phyloP scores from a whole-genome alignment of 2,797 vertebrate genomes.

The Rousettus madagascariensis region DNA sequence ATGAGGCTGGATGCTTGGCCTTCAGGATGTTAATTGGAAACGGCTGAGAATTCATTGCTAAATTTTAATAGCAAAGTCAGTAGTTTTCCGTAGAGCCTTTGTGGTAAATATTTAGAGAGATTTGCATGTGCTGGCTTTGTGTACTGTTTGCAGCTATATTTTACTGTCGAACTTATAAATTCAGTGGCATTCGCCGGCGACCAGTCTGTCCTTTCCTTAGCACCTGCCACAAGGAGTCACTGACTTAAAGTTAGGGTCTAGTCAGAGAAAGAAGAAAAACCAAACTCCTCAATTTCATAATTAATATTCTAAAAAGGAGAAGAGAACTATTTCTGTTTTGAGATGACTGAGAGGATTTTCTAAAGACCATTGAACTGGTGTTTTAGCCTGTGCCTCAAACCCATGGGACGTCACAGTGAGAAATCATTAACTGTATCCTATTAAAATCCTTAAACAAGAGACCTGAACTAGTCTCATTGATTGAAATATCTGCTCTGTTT shows the following conservation, averaged over 20 bases:
- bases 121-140: background rate
- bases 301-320: background rate
- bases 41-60: background rate
- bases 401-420: conserved; percentile 50
- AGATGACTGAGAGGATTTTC: background rate
- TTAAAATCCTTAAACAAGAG: conserved; percentile 68
- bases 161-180: background rate
- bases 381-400: conserved; percentile 36
- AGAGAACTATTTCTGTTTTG: background rate
- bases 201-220: background rate
- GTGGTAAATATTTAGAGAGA: conserved; percentile 22
- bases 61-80: background rate
- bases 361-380: background rate
- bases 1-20: background rate
- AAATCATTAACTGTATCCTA: conserved; percentile 63
- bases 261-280: background rate
- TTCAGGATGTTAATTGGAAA: background rate
- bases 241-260: background rate
- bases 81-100: background rate
- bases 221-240: background rate
- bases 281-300: background rate
- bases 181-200: background rate
- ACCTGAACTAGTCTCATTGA: conserved; percentile 38
- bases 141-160: background rate
- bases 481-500: conserved; percentile 56